A percentile compares a stretch with the other conserved stretches of the same genome.
phyloP scores from a whole-genome alignment of 37 sponge, comb jelly and placozoan species.

The Petrosia ficiformis region DNA sequence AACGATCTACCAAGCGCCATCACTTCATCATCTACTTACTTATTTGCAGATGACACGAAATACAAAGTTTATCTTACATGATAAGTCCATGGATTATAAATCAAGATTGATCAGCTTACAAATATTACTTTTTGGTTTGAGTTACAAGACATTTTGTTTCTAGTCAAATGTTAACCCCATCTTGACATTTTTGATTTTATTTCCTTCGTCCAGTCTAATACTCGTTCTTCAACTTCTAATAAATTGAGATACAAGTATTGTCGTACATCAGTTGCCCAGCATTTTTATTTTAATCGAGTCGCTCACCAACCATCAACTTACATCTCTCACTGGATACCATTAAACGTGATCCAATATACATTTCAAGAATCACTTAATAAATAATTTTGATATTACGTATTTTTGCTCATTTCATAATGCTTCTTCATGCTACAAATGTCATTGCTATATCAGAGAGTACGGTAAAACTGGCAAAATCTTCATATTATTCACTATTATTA shows the following conservation, averaged over 20 bases:
- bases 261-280: not conserved
- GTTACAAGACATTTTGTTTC: slow-evolving; percentile 8
- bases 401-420: no score
- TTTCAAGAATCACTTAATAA: no score
- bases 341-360: no score
- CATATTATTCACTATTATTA: no score
- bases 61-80: not conserved
- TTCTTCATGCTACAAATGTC: no score
- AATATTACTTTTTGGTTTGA: not conserved
- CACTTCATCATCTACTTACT: not conserved
- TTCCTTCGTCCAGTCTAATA: not conserved
- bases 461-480: no score
- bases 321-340: no score
- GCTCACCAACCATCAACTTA: no score
- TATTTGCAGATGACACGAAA: slow-evolving; percentile 50
- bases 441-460: no score
- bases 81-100: slow-evolving; percentile 9
- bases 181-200: not conserved
- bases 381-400: no score
- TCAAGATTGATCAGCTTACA: not conserved
- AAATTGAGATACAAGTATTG: not conserved
- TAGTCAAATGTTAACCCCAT: slow-evolving; percentile 7
- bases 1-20: slow-evolving; percentile 16
- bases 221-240: slow-evolving; percentile 1
- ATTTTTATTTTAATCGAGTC: slow-evolving; percentile 4